Evolutionary conservation across 2,888 invertebrate species (phyloP).

Genomic region (Melieria crassipennis): DNA sequence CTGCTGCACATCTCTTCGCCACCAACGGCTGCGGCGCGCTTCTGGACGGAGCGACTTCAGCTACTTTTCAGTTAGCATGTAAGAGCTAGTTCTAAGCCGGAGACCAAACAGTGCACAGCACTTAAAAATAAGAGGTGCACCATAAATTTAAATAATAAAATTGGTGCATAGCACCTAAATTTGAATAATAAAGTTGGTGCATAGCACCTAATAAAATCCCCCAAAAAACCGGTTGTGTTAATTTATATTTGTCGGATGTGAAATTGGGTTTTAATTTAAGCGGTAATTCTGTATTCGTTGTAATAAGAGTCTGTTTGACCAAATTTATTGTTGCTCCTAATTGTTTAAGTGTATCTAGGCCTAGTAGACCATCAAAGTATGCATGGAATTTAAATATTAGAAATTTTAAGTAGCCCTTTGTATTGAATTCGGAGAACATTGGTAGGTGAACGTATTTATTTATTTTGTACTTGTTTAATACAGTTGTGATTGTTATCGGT

Average conservation of each 20-base stretch:
- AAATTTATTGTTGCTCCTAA: not conserved
- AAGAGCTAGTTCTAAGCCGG: too few relatives aligned
- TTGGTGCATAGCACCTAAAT: too few relatives aligned
- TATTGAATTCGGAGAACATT: not conserved
- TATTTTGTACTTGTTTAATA: not conserved
- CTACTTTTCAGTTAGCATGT: too few relatives aligned
- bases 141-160: too few relatives aligned
- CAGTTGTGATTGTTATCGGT: not conserved
- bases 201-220: too few relatives aligned
- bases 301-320: not conserved
- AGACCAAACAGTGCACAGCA: too few relatives aligned
- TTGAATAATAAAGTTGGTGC: too few relatives aligned
- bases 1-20: too few relatives aligned
- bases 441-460: not conserved
- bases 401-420: not conserved
- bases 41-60: too few relatives aligned
- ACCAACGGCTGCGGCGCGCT: too few relatives aligned
- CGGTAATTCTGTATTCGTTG: not conserved
- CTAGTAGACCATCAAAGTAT: slow-evolving; percentile 5
- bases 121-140: too few relatives aligned
- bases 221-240: too few relatives aligned
- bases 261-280: not conserved
- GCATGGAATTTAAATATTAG: not conserved
- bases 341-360: not conserved
- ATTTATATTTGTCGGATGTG: not conserved